Base-by-base conservation (phyloP, 2,797 vertebrate species). In the Parauchenoglanis ngamensis region DNA sequence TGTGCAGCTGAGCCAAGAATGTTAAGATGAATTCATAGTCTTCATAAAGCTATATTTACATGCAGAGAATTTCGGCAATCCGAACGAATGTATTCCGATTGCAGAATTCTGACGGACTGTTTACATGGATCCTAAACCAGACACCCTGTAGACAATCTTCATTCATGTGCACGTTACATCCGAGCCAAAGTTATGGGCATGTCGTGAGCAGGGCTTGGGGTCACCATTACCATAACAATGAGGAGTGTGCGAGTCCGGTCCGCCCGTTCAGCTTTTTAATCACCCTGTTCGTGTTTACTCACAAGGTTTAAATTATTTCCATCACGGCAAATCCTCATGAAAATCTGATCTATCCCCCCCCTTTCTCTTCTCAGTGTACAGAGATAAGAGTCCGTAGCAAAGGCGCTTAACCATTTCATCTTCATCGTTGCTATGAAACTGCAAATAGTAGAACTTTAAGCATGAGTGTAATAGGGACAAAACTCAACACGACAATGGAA, bases 191-290 rank as follows among this genome's bases (percentile, higher is more conserved):
- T 35, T 59, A 23, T 40, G 77, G 35, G 63, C 63, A 68, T 54
- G 63, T 35, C 23, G 11, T 13, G 65, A 52, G 63, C 19, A 2
- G 46, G 63, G 80, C 46, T 67, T 31, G 2, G 81, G 81, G 81
- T 83, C 81, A 83, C 10, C 49, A 83, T 83, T 68, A 83, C 49
- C 81, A 83, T 70, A 70, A 83, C 65, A 52, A 52, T 28, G 11
- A 83, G 63, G 28, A 54, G 49, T 28, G 2, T 56, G 44, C 44
- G 23, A 63, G 57, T n/a, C 78, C 23, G 4, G 25, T 44, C 76
- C 6, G 76, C 52, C 44, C 17, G 1, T 77, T 54, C n/a, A 77
- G 19, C 25, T 78, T 78, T 81, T 81, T 44, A 44, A 44, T 63
- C 7, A 65, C 2, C 44, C 59, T 46, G 57, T 63, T 25, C 35